Percentiles rank a stretch among this genome's conserved stretches.
phyloP scores from a whole-genome alignment of 92 coral and sea anemone genomes.

The Phenganax stokvisi region DNA sequence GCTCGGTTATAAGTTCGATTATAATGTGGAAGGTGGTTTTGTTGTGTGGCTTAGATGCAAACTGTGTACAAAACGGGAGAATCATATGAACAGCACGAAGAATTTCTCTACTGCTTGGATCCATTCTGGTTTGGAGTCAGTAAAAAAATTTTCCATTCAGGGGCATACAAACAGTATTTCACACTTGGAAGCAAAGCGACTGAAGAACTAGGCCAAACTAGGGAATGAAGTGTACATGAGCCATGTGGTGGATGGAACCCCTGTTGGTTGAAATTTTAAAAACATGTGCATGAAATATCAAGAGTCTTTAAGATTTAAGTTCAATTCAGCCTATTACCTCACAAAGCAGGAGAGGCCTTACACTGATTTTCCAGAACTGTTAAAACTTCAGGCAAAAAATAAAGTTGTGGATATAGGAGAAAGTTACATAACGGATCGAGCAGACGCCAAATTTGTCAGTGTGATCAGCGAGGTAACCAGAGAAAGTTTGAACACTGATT shows the following conservation, averaged over 20 bases:
- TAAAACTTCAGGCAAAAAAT: too few relatives aligned
- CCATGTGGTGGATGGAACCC: slow-evolving; percentile 5
- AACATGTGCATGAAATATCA: slow-evolving; percentile 16
- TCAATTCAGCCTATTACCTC: slow-evolving; percentile 15
- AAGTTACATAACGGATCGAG: too few relatives aligned
- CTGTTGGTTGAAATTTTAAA: slow-evolving; percentile 7
- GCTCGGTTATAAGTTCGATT: neutral
- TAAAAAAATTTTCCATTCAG: neutral
- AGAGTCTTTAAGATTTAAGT: slow-evolving; percentile 2
- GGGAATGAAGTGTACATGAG: slow-evolving; percentile 3
- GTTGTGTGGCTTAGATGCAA: slow-evolving; percentile 21
- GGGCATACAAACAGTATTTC: neutral
- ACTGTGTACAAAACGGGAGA: slow-evolving; percentile 8
- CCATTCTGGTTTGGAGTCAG: neutral
- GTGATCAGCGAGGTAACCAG: too few relatives aligned
- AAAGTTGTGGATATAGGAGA: too few relatives aligned
- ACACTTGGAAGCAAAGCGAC: slow-evolving; percentile 9
- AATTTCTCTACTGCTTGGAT: slow-evolving; percentile 1
- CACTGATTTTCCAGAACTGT: slow-evolving; percentile 15
- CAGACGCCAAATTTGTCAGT: too few relatives aligned
- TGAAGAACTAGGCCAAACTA: neutral
- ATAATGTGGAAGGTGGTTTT: slow-evolving; percentile 6
- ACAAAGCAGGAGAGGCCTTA: slow-evolving; percentile 3
- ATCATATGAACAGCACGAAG: neutral
- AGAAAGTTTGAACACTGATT: too few relatives aligned